These are phyloP conservation scores for Trinectes maculatus DNA, from an alignment of 2,113 vertebrate genomes.

Conservation along the genomic window DNA sequence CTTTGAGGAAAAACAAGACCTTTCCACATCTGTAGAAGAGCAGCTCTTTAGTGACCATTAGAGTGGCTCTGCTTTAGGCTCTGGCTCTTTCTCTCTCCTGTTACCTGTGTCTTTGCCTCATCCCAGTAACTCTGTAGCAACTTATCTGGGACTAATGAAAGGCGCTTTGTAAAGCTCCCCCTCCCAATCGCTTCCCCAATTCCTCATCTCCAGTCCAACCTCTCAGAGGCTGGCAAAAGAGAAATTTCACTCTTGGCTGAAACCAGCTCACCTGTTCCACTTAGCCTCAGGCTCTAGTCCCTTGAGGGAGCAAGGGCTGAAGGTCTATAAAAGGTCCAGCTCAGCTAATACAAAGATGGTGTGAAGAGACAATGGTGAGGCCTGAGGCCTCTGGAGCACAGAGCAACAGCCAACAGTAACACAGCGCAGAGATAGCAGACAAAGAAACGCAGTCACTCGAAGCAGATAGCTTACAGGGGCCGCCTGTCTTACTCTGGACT, in stretches of 20 bases:
- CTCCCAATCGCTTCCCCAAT: slow-evolving; percentile 44
- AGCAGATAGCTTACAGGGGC: slow-evolving; percentile 50
- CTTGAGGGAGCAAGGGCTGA: slow-evolving; percentile 60
- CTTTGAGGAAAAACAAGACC: slow-evolving; percentile 39
- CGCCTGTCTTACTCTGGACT: slow-evolving; percentile 60
- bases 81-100: slow-evolving; percentile 41
- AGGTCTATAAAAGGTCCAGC: slow-evolving; percentile 63
- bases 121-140: slow-evolving; percentile 57
- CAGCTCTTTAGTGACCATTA: slow-evolving; percentile 39
- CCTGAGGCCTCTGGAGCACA: slow-evolving; percentile 36
- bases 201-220: slow-evolving; percentile 46
- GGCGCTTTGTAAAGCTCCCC: slow-evolving; percentile 76
- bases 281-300: slow-evolving; percentile 50
- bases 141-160: slow-evolving; percentile 77
- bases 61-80: slow-evolving; percentile 35
- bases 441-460: slow-evolving; percentile 40
- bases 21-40: slow-evolving; percentile 49
- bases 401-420: slow-evolving; percentile 35
- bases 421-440: slow-evolving; percentile 43
- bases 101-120: slow-evolving; percentile 66
- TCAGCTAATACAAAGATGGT: slow-evolving; percentile 69
- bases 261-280: slow-evolving; percentile 72
- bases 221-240: slow-evolving; percentile 60
- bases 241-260: slow-evolving; percentile 65
- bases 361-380: slow-evolving; percentile 75